These are phyloP conservation scores for Aurelia aurita DNA, from an alignment of 30 jellyfish, hydroid and myxozoan genomes.

Conservation along the genomic window DNA sequence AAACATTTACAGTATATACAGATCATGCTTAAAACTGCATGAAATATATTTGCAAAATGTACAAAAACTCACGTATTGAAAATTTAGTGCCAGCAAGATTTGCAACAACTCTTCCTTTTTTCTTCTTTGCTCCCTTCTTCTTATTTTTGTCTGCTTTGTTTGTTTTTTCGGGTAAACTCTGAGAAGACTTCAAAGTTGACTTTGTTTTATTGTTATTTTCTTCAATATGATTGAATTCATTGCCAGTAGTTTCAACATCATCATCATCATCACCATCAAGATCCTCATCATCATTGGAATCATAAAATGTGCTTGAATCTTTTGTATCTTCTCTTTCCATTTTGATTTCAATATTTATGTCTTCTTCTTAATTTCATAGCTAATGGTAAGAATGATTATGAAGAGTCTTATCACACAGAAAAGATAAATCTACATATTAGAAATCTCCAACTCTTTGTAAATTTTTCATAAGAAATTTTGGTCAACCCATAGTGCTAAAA, in stretches of 20 bases:
- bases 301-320: slow-evolving; percentile 34
- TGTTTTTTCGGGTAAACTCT: neutral
- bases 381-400: too few relatives aligned
- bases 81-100: slow-evolving; percentile 79
- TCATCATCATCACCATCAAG: slow-evolving; percentile 16
- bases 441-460: too few relatives aligned
- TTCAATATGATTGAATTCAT: neutral
- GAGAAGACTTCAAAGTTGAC: neutral
- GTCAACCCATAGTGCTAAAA: too few relatives aligned
- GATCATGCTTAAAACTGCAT: neutral
- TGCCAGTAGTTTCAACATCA: slow-evolving; percentile 15
- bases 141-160: slow-evolving; percentile 2
- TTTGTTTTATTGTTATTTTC: neutral
- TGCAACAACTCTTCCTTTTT: slow-evolving; percentile 55
- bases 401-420: too few relatives aligned
- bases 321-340: slow-evolving; percentile 27
- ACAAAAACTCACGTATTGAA: slow-evolving; percentile 52
- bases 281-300: slow-evolving; percentile 26
- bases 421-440: too few relatives aligned
- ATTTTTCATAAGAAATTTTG: too few relatives aligned
- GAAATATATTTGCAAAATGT: too few relatives aligned
- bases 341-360: neutral
- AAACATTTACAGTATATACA: too few relatives aligned
- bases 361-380: too few relatives aligned
- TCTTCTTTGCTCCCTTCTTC: slow-evolving; percentile 49